Conservation (phyloP, 2,113 vertebrate species). For the Eubucco bourcierii region DNA sequence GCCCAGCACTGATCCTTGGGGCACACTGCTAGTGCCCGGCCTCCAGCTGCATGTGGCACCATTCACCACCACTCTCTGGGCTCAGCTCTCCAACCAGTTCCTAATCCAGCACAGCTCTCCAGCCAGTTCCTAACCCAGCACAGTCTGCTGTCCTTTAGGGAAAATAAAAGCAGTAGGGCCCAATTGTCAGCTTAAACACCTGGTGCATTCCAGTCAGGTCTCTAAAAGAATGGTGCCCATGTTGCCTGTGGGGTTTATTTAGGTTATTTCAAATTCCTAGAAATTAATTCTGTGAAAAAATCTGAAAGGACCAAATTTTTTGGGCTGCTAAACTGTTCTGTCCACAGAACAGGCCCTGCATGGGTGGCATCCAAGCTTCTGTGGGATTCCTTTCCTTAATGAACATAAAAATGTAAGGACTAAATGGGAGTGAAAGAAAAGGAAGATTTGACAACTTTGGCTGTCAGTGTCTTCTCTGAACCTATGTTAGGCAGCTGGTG, state of each 20-base stretch:
- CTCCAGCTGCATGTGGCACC: too few relatives aligned
- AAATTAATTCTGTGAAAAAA: neutral
- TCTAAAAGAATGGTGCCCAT: neutral
- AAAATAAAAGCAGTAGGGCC: neutral
- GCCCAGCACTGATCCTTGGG: too few relatives aligned
- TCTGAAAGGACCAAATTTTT: neutral
- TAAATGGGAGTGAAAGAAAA: neutral
- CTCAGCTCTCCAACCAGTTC: too few relatives aligned
- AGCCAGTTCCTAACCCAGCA: too few relatives aligned
- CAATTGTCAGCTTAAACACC: neutral
- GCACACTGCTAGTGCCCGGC: too few relatives aligned
- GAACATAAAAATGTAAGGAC: neutral
- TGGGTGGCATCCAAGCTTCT: neutral
- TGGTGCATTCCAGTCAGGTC: neutral
- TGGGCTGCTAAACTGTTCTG: neutral
- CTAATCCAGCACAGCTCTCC: too few relatives aligned
- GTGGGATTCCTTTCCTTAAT: neutral
- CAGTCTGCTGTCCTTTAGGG: neutral
- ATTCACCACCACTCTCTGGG: too few relatives aligned
- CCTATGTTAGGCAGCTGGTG: neutral
- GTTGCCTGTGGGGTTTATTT: neutral
- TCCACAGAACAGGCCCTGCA: neutral
- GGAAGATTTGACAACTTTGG: neutral
- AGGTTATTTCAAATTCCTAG: neutral
- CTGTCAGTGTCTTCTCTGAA: neutral